Conservation (phyloP, 2,113 vertebrate genomes). For the Hirundichthys speculiger region DNA sequence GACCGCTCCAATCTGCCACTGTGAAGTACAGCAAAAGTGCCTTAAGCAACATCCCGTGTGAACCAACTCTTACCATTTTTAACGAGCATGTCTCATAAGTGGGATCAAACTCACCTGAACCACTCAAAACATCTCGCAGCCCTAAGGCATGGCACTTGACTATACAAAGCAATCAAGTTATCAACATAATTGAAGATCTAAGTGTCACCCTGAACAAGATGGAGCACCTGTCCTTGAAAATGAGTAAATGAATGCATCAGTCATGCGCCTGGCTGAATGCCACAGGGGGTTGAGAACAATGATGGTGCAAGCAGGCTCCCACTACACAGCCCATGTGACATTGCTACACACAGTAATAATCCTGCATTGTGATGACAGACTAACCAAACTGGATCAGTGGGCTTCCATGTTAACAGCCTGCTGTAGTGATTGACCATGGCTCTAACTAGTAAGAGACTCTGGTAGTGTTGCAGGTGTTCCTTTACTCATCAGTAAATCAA, state of each 20-base stretch:
- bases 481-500: background rate
- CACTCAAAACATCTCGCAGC: conserved; percentile 1
- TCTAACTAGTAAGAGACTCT: background rate
- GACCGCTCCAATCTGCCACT: conserved; percentile 7
- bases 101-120: conserved; percentile 26
- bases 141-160: conserved; percentile 17
- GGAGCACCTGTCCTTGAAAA: conserved; percentile 67
- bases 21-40: conserved; percentile 6
- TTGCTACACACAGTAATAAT: conserved; percentile 48
- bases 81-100: conserved; percentile 23
- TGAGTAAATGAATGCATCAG: conserved; percentile 58
- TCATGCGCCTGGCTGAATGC: conserved; percentile 6
- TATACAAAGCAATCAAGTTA: conserved; percentile 52
- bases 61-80: conserved; percentile 3
- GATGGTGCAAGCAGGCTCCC: conserved; percentile 15
- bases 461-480: background rate
- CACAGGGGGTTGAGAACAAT: conserved; percentile 5
- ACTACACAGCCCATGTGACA: conserved; percentile 47
- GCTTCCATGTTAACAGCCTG: conserved; percentile 48
- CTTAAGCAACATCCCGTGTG: background rate
- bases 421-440: background rate
- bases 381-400: conserved; percentile 33
- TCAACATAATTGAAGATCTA: conserved; percentile 53
- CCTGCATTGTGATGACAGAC: conserved; percentile 49
- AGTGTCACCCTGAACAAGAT: conserved; percentile 56